A percentile compares a stretch with the other conserved stretches of the same genome.
Evolutionary conservation across 2,113 vertebrate species (phyloP).

Genomic region (Oryzias melastigma): DNA sequence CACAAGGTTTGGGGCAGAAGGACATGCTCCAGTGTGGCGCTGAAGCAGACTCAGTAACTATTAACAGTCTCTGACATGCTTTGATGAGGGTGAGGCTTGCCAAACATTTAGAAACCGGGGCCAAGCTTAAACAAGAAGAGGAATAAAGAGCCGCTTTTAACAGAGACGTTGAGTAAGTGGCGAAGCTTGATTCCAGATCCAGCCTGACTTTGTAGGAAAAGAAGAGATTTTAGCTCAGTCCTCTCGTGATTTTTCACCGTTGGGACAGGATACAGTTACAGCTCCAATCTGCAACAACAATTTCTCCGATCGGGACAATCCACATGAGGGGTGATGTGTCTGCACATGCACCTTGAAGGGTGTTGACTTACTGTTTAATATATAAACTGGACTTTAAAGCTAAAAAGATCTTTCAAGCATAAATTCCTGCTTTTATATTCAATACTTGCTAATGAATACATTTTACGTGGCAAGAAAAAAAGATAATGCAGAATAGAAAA

Average conservation of each 20-base stretch:
- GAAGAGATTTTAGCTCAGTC: slow-evolving; percentile 52
- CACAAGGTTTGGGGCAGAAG: not conserved
- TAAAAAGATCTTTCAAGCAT: not conserved
- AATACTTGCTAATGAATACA: not conserved
- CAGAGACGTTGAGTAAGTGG: slow-evolving; percentile 65
- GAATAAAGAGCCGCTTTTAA: slow-evolving; percentile 71
- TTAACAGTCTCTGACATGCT: slow-evolving; percentile 22
- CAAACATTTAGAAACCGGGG: slow-evolving; percentile 45
- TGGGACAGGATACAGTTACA: slow-evolving; percentile 60
- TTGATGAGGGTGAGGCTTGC: slow-evolving; percentile 30
- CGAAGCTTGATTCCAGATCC: slow-evolving; percentile 76
- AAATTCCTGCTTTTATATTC: not conserved
- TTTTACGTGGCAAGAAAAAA: not conserved
- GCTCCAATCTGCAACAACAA: slow-evolving; percentile 36
- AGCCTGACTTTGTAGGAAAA: slow-evolving; percentile 59
- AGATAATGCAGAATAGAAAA: not conserved
- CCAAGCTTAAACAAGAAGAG: slow-evolving; percentile 58
- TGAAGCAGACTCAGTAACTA: slow-evolving; percentile 1
- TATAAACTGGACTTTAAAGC: slow-evolving; percentile 2
- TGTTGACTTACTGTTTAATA: slow-evolving; percentile 12
- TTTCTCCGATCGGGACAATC: slow-evolving; percentile 41
- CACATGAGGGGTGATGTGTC: slow-evolving; percentile 45
- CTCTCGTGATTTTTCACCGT: slow-evolving; percentile 51
- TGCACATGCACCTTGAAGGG: slow-evolving; percentile 11
- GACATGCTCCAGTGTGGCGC: not conserved